Evolutionary conservation across 2,888 invertebrate genomes (phyloP), one percentile per base, ranked within the genome.

Genomic region (Alcis repandata): DNA sequence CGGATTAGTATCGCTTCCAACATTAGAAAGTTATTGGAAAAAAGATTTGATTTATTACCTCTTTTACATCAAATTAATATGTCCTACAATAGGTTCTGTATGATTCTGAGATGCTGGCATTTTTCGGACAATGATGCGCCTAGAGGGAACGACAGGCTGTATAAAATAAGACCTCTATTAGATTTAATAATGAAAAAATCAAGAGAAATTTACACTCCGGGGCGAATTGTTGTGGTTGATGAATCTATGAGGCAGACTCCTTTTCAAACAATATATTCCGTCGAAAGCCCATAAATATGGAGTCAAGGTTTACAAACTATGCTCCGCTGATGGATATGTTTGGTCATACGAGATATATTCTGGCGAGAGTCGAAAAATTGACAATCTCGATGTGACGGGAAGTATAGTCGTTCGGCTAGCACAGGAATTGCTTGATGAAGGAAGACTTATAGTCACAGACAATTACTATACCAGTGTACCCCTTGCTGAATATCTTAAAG

Each of bases 381-480:
- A 59, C 36, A 54, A 58, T 51, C 68, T 72, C 33, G 71, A 70
- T 67, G 63, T 63, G 27, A 59, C 69, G 41, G 68, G 67, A 36
- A 57, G 63, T n/a, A n/a, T n/a, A n/a, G n/a, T n/a, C n/a, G n/a
- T 22, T 7, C 40, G 70, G 19, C 49, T 70, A 11, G 56, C 58
- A 4, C 60, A 70, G 4, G 52, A 54, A 11, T 61, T 72, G 58
- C 32, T 71, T 15, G 13, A 72, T 64, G 68, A 11, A 15, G 72
- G 72, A 10, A 60, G 69, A 43, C 17, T 72, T 52, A 68, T 71
- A 15, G 45, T 73, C 22, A 61, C 68, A 22, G 73, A 71, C 36
- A 73, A 71, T 27, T 71, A 62, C 41, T 71, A 73, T 57, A 73
- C 69, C 41, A 72, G 70, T 43, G n/a, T 72, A 15, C 58, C 69